Evolutionary conservation across 2,113 vertebrate species (phyloP).

Genomic region (Sorex fumeus): DNA sequence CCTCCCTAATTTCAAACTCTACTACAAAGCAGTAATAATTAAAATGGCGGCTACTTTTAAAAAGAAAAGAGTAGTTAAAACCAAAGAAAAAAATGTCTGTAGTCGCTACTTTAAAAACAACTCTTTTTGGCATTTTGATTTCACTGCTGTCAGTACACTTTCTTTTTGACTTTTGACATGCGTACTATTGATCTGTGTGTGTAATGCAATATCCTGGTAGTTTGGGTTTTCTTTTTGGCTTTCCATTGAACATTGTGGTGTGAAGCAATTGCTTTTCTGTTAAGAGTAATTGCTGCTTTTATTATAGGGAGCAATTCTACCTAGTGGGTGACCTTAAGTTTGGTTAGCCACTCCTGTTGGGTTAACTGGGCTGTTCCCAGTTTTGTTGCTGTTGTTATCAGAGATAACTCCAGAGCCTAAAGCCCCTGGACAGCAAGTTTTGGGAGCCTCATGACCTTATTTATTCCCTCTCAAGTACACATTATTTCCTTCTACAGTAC

Average conservation of each 20-base stretch:
- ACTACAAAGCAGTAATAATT: too few species aligned
- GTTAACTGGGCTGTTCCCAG: constrained; percentile 12
- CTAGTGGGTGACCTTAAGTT: not conserved
- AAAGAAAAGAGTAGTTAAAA: not conserved
- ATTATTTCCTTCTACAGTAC: not conserved
- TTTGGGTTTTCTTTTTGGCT: not conserved
- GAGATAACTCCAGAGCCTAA: not conserved
- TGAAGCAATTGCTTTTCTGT: not conserved
- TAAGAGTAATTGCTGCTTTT: not conserved
- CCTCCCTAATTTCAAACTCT: too few species aligned
- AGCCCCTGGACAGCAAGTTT: not conserved
- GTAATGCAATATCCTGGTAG: not conserved
- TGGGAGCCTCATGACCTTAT: not conserved
- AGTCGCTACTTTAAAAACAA: not conserved
- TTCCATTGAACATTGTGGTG: not conserved
- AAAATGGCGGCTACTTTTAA: too few species aligned
- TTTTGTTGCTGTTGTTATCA: not conserved
- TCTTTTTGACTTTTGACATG: not conserved
- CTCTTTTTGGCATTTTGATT: not conserved
- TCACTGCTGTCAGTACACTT: not conserved
- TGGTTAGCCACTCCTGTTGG: not conserved
- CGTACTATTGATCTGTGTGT: constrained; percentile 4
- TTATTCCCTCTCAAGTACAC: not conserved
- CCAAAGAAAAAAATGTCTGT: not conserved
- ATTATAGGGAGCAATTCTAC: not conserved